phyloP scores from a whole-genome alignment of 2,888 invertebrate species.

The Resseliella maxima region DNA sequence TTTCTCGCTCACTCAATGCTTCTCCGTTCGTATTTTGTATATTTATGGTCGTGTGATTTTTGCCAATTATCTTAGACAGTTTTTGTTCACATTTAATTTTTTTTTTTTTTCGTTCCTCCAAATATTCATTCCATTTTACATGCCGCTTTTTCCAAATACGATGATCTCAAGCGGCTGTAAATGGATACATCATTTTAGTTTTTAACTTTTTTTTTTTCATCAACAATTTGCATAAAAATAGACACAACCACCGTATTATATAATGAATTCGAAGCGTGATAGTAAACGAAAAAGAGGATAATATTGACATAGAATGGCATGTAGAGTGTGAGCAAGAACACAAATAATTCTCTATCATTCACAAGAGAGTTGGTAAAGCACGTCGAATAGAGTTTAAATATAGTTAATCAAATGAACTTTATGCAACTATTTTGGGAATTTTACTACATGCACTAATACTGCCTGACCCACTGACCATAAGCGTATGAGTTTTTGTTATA shows the following conservation, averaged over 20 bases:
- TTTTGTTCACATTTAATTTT: conserved; percentile 25
- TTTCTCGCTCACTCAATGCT: not conserved
- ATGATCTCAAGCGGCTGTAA: not conserved
- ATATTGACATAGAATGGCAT: not conserved
- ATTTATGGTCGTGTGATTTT: conserved; percentile 46
- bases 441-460: too few relatives aligned
- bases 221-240: conserved; percentile 34
- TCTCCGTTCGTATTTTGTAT: not conserved
- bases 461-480: not conserved
- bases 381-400: not conserved
- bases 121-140: not conserved
- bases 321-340: not conserved
- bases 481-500: not conserved
- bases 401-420: conserved; percentile 32
- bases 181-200: conserved; percentile 34
- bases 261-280: not conserved
- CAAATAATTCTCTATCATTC: not conserved
- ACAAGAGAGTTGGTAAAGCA: not conserved
- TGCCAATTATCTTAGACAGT: conserved; percentile 40
- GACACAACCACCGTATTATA: not conserved
- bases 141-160: not conserved
- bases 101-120: not conserved
- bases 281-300: not conserved
- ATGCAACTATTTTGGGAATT: not conserved
- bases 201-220: not conserved